These are phyloP conservation scores for Tiphia femorata DNA, from an alignment of 2,888 invertebrate genomes.

Conservation along the genomic window DNA sequence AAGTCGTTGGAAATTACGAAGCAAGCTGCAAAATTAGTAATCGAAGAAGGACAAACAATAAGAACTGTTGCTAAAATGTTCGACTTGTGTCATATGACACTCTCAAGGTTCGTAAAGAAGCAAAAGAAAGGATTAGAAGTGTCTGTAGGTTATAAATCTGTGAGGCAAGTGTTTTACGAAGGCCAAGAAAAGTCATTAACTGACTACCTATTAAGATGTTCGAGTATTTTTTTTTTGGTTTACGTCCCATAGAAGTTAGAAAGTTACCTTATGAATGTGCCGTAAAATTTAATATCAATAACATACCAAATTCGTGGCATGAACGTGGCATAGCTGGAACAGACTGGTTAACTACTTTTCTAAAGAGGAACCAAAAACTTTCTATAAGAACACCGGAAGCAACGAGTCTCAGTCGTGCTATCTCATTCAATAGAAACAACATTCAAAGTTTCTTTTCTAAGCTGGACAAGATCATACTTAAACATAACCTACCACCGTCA, in stretches of 20 bases:
- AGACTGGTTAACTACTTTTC: neutral
- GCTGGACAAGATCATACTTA: slow-evolving; percentile 12
- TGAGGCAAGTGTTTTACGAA: too few species aligned
- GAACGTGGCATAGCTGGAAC: slow-evolving; percentile 1
- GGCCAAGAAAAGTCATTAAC: too few species aligned
- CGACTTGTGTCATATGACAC: too few species aligned
- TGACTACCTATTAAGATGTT: too few species aligned
- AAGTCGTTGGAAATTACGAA: too few species aligned
- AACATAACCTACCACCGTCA: slow-evolving; percentile 29
- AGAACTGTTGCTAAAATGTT: too few species aligned
- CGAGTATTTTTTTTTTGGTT: neutral
- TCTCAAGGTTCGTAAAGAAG: too few species aligned
- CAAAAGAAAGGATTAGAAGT: too few species aligned
- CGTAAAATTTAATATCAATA: neutral
- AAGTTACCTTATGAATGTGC: neutral
- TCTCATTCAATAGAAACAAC: slow-evolving; percentile 10
- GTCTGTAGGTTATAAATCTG: too few species aligned
- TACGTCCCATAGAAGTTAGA: neutral
- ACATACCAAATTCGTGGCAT: neutral
- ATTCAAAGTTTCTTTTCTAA: slow-evolving; percentile 10
- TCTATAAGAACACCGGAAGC: slow-evolving; percentile 19
- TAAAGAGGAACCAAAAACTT: neutral
- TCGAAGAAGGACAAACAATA: too few species aligned
- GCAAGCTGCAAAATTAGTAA: too few species aligned
- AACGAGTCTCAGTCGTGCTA: slow-evolving; percentile 13